Conservation (phyloP, 2,113 vertebrate genomes). For the Lates calcarifer region DNA sequence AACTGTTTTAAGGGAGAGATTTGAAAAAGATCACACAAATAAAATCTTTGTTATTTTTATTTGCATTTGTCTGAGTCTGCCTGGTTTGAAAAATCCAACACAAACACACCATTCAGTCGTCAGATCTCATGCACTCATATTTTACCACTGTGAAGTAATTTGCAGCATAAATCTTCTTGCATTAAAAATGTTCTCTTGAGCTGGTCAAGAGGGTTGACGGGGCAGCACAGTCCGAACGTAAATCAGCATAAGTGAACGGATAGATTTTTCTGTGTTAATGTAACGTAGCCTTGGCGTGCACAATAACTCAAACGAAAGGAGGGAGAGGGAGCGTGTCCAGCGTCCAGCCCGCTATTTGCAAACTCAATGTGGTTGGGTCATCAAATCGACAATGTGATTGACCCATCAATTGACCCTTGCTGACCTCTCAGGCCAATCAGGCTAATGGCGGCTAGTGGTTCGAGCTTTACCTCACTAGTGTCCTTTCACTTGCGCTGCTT, state of each 20-base stretch:
- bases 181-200: slow-evolving; percentile 74
- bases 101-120: slow-evolving; percentile 47
- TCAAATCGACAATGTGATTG: slow-evolving; percentile 83
- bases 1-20: not conserved
- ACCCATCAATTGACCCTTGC: slow-evolving; percentile 83
- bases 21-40: not conserved
- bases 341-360: slow-evolving; percentile 57
- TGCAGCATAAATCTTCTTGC: slow-evolving; percentile 80
- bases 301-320: slow-evolving; percentile 81
- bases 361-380: slow-evolving; percentile 73
- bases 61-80: not conserved
- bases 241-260: slow-evolving; percentile 84
- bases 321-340: slow-evolving; percentile 40
- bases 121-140: slow-evolving; percentile 50
- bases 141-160: slow-evolving; percentile 76
- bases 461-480: slow-evolving; percentile 52
- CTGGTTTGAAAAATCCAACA: slow-evolving; percentile 16
- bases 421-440: slow-evolving; percentile 85
- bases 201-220: slow-evolving; percentile 72
- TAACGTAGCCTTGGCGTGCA: slow-evolving; percentile 64
- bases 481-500: slow-evolving; percentile 51
- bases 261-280: slow-evolving; percentile 85
- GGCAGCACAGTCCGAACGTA: slow-evolving; percentile 69
- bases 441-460: slow-evolving; percentile 79
- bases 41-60: not conserved